phyloP scores from a whole-genome alignment of 1,140 invertebrate genomes.

The Mactra quadrangularis region DNA sequence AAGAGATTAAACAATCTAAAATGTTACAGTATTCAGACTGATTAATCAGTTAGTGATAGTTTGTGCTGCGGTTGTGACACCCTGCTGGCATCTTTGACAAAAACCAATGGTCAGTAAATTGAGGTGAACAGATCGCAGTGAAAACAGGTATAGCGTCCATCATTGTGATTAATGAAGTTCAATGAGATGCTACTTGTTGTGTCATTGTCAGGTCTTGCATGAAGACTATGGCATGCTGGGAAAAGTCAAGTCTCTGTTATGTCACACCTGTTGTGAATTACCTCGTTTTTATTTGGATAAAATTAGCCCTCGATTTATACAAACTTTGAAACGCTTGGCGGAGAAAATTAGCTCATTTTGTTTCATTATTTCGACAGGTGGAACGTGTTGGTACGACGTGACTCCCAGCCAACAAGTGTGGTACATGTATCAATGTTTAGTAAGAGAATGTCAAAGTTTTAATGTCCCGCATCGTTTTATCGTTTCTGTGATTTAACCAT shows the following conservation, averaged over 20 bases:
- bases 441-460: too few species aligned
- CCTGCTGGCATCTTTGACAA: conserved; percentile 24
- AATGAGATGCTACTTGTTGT: not conserved
- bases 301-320: conserved; percentile 1
- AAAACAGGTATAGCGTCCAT: not conserved
- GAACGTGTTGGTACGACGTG: too few species aligned
- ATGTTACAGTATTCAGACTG: conserved; percentile 20
- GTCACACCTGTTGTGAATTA: not conserved
- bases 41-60: conserved; percentile 16
- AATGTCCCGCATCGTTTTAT: too few species aligned
- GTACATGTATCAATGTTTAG: too few species aligned
- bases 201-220: not conserved
- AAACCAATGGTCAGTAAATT: not conserved
- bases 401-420: too few species aligned
- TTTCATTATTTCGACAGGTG: too few species aligned
- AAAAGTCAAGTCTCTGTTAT: conserved; percentile 2
- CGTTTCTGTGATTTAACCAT: too few species aligned
- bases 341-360: not conserved
- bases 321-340: not conserved
- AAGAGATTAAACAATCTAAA: not conserved
- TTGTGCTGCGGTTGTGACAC: conserved; percentile 1
- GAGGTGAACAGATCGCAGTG: not conserved
- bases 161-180: conserved; percentile 34
- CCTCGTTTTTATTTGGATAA: not conserved
- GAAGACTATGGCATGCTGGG: conserved; percentile 5